Base-by-base conservation (phyloP, 2,888 invertebrate genomes). In the Caenorhabditis virilis region DNA sequence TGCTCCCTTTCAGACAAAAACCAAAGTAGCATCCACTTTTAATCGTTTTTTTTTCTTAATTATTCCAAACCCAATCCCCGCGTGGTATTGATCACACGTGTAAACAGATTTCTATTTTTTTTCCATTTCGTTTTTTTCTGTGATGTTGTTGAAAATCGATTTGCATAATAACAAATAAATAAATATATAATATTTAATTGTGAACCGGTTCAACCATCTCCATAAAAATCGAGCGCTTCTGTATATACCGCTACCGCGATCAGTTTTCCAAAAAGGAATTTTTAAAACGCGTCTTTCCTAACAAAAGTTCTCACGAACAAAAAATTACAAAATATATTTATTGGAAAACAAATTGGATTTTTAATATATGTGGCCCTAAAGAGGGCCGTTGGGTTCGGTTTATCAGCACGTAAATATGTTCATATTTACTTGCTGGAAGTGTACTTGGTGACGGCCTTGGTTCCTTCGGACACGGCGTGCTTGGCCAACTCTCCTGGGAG, bases 341-440 rank as follows among this genome's bases (percentile, higher is more conserved):
- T n/a, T n/a, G n/a, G n/a, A n/a, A n/a, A n/a, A n/a, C n/a, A n/a
- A n/a, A n/a, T n/a, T n/a, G n/a, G n/a, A n/a, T n/a, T n/a, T n/a
- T n/a, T n/a, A n/a, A 39, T 30, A 51, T 30, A 64, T 71, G 71
- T 71, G 71, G 71, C 71, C 69, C 69, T 71, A 68, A 71, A 66
- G 71, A 72, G 72, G 69, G 72, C 72, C 72, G 72, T 72, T 69
- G 69, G 72, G 69, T 65, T 68, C 51, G 51, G 48, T 48, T 35
- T 35, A 30, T 13, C 6, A 30, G 30, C 13, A 13, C 13, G 30
- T 9, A 9, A 30, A 30, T 30, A 30, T 23, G 11, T 36, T 20
- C 38, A 38, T 20, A 53, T 54, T 59, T 58, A 64, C 54, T 65
- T 60, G 49, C 55, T 60, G 47, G 64, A 59, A 42, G 65, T 59